Base-by-base conservation (phyloP, 1,140 invertebrate genomes). In the Musca domestica region DNA sequence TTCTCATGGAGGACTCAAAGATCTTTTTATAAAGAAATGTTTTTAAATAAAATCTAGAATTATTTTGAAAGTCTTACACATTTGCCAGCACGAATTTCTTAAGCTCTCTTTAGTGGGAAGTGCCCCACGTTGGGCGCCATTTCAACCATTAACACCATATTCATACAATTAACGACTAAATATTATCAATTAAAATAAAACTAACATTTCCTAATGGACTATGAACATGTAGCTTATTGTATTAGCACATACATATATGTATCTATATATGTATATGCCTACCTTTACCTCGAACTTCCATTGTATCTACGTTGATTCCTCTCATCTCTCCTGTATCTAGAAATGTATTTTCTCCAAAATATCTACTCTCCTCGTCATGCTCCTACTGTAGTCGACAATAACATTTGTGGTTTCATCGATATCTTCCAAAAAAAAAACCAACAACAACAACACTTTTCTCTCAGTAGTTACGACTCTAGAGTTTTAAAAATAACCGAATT, bases 201-300 rank as follows among this genome's bases (percentile, higher is more conserved):
- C 17, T 49, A 14, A 15, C 12, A 49, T 54, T 23, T 25, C 25
- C 22, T 4, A 25, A 75, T 76, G 75, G 76, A 75, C 76, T 78
- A 78, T 78, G 76, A 78, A 78, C 76, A 78, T 78, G 76, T 76
- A 75, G 76, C 76, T 75, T 56, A 20, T 25, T 30, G 30, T n/a
- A n/a, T 46, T 22, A 58, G 23, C 12, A 27, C 6, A 14, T 22
- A 58, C n/a, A 58, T 2, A n/a, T 7, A 41, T 41, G 22, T 25
- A 64, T 47, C 27, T 46, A 34, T 34, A 46, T 6, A 34, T 34
- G 22, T 6, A 64, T 2, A 64, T 15, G 6, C 7, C 56, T 22
- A 64, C 30, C n/a, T n/a, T n/a, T n/a, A n/a, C n/a, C n/a, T n/a
- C n/a, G n/a, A n/a, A n/a, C n/a, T n/a, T n/a, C n/a, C 22, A 64